Percentiles rank a stretch among this genome's conserved stretches.
These are phyloP conservation scores for Papilio polytes DNA, from an alignment of 1,140 invertebrate species.

Conservation along the genomic window DNA sequence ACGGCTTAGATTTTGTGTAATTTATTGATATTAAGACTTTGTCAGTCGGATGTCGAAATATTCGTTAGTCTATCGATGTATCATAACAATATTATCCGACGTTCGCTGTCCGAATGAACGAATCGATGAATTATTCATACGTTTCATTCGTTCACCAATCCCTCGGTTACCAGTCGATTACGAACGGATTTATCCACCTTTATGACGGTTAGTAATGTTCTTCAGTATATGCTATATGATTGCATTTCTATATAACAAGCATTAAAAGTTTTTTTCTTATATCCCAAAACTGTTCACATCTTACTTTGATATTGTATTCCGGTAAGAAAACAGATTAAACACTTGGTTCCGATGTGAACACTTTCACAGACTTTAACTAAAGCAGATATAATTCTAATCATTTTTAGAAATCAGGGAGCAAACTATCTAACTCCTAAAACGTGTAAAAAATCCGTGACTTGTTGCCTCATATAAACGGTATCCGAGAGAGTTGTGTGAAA, in stretches of 20 bases:
- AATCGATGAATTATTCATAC: slow-evolving; percentile 70
- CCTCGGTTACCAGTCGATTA: slow-evolving; percentile 57
- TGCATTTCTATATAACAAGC: neutral
- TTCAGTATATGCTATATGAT: slow-evolving; percentile 39
- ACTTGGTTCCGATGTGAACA: too few relatives aligned
- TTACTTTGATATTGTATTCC: too few relatives aligned
- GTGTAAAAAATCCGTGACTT: neutral
- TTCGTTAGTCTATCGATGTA: slow-evolving; percentile 54
- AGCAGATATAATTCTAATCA: too few relatives aligned
- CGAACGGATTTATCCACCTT: slow-evolving; percentile 65
- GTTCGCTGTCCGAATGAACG: slow-evolving; percentile 51
- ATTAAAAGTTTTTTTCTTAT: neutral
- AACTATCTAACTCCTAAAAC: neutral
- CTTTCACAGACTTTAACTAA: too few relatives aligned
- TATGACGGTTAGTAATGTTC: slow-evolving; percentile 56
- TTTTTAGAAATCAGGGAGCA: neutral
- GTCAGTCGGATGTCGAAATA: neutral
- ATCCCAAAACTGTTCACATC: too few relatives aligned
- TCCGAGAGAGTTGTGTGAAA: slow-evolving; percentile 3
- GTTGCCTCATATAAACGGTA: slow-evolving; percentile 16
- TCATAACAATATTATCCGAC: slow-evolving; percentile 62
- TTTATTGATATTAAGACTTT: neutral
- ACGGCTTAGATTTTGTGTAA: slow-evolving; percentile 9
- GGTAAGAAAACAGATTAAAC: neutral
- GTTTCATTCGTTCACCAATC: slow-evolving; percentile 66